A percentile compares a stretch with the other conserved stretches of the same genome.
Conservation (phyloP, 2,113 vertebrate genomes). For the Tringa solitaria region DNA sequence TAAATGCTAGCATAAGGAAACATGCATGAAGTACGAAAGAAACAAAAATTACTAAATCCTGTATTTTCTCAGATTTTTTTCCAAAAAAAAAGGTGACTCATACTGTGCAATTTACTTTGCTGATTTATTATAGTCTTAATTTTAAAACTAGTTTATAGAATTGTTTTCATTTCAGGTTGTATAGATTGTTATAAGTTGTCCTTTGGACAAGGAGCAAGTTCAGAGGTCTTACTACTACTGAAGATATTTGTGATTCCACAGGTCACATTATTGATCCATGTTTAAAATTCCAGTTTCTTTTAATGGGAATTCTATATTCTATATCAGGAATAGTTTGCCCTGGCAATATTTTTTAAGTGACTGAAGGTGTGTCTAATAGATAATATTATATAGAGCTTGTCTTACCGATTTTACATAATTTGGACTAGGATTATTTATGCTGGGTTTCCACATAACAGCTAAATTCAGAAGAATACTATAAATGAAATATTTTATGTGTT, state of each 20-base stretch:
- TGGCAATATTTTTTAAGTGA: neutral
- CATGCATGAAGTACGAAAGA: neutral
- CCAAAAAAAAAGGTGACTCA: neutral
- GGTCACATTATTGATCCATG: neutral
- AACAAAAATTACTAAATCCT: neutral
- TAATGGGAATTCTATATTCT: neutral
- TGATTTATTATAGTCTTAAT: neutral
- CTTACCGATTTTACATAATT: neutral
- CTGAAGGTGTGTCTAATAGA: neutral
- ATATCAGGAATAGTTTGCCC: neutral
- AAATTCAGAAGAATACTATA: neutral
- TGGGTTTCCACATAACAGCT: neutral
- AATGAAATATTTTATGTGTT: neutral
- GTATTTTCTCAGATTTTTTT: neutral
- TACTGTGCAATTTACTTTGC: neutral
- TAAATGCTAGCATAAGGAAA: neutral
- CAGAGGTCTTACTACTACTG: neutral
- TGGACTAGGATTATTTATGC: neutral
- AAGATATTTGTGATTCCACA: neutral
- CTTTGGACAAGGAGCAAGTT: neutral
- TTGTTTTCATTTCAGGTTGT: neutral
- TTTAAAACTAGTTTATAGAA: neutral
- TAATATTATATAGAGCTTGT: neutral
- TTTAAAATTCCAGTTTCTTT: neutral
- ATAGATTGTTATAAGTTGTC: neutral